Evolutionary conservation across 2,888 invertebrate genomes (phyloP).

Genomic region (Chalcis sispes): DNA sequence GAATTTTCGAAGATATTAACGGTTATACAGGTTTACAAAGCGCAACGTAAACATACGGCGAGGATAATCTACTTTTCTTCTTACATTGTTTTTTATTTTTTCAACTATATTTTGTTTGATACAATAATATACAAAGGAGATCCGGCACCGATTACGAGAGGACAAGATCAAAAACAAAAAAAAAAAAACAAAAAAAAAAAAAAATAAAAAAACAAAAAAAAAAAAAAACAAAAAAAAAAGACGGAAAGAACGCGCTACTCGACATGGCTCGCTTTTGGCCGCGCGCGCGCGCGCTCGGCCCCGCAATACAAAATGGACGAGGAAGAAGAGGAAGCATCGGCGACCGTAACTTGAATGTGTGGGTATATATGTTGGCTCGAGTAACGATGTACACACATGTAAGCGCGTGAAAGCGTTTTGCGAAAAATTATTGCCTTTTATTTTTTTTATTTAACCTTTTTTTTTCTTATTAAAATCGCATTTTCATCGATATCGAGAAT

Average conservation of each 20-base stretch:
- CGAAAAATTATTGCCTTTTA: background rate
- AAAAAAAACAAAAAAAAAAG: too few relatives aligned
- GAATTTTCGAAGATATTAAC: too few relatives aligned
- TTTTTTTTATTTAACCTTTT: background rate
- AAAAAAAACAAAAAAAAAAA: too few relatives aligned
- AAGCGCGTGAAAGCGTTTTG: background rate
- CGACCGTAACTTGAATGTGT: background rate
- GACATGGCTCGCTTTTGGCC: background rate
- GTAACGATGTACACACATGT: background rate
- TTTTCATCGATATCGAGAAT: too few relatives aligned
- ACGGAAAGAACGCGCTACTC: background rate
- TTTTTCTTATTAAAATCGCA: background rate
- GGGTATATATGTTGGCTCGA: background rate
- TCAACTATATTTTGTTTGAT: too few relatives aligned
- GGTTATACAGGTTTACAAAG: too few relatives aligned
- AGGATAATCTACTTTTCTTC: too few relatives aligned
- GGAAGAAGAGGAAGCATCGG: slow-evolving; percentile 12
- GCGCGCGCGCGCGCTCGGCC: background rate
- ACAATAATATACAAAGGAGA: too few relatives aligned
- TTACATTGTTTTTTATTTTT: too few relatives aligned
- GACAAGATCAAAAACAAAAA: too few relatives aligned
- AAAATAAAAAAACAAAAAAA: too few relatives aligned
- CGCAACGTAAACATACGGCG: too few relatives aligned
- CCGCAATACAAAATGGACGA: slow-evolving; percentile 52
- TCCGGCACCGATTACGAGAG: background rate